These are phyloP conservation scores for Helogale parvula DNA, from an alignment of 2,113 vertebrate genomes.

Conservation along the genomic window DNA sequence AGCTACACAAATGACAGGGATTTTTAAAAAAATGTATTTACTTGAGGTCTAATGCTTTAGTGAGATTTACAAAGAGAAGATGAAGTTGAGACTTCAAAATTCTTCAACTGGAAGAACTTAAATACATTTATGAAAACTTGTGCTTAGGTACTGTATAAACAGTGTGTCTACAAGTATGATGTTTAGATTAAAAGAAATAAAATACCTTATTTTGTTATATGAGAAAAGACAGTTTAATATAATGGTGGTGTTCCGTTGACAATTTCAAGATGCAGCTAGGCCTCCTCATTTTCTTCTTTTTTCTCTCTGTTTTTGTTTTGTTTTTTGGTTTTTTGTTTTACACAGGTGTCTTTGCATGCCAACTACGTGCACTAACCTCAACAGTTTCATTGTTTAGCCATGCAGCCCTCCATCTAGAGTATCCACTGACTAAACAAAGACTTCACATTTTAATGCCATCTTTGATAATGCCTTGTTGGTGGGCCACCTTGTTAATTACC, in stretches of 20 bases:
- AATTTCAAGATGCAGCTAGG: slow-evolving; percentile 65
- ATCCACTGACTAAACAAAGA: not conserved
- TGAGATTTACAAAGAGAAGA: slow-evolving; percentile 65
- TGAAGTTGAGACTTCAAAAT: slow-evolving; percentile 62
- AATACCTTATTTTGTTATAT: slow-evolving; percentile 61
- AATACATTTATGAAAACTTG: slow-evolving; percentile 69
- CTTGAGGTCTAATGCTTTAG: slow-evolving; percentile 25
- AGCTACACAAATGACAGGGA: slow-evolving; percentile 5
- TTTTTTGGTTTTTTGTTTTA: not conserved
- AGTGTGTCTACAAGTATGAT: slow-evolving; percentile 65
- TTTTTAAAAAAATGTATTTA: slow-evolving; percentile 50
- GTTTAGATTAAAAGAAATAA: slow-evolving; percentile 59
- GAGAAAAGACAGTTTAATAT: slow-evolving; percentile 60
- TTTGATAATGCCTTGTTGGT: not conserved
- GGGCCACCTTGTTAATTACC: not conserved
- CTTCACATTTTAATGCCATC: not conserved
- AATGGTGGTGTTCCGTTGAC: slow-evolving; percentile 26
- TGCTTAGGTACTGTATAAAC: slow-evolving; percentile 57
- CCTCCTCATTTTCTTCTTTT: not conserved
- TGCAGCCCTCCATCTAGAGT: not conserved
- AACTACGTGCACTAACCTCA: not conserved
- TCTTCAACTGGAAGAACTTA: slow-evolving; percentile 56
- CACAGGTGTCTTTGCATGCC: not conserved
- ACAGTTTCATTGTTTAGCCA: not conserved
- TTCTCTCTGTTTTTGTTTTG: no score